Evolutionary conservation across 2,888 invertebrate species (phyloP), one percentile per base, ranked within the genome.

Genomic region (Elaeidobius kamerunicus): DNA sequence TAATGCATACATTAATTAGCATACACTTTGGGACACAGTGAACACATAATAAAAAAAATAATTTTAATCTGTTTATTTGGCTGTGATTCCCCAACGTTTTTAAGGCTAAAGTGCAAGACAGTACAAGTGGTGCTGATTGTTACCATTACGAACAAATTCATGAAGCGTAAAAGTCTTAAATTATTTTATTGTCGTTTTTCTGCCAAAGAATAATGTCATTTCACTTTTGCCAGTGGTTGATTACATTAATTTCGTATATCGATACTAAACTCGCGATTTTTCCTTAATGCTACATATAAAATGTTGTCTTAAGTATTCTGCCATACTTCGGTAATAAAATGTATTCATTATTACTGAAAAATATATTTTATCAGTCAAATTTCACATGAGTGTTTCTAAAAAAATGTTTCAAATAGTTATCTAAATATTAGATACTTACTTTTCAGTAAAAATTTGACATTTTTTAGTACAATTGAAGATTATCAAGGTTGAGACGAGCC

Each of bases 111-210:
- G 36, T 36, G 36, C 34, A 32, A 36, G 14, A 15, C 16, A 2
- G 9, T 15, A 16, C 14, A 36, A 36, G 15, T 36, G 14, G 9
- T 36, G 14, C n/a, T n/a, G n/a, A n/a, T n/a, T n/a, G n/a, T n/a
- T n/a, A n/a, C n/a, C n/a, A 15, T 15, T 36, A 9, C 23, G 4
- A 39, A 39, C 19, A 39, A 39, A 39, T 39, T 19, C 39, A 19
- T 4, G 19, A 39, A 39, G 12, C 4, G n/a, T n/a, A 23, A 18
- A 34, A 44, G 9, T 19, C 16, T 17, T 34, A 41, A 27, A 35
- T 35, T 23, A 18, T 34, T 28, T 52, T 52, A 52, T 52, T 52
- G 52, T 52, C 52, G 35, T 14, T 35, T 42, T 42, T 35, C 32
- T 41, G 52, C 46, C 52, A 40, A 45, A 52, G 35, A 46, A 52